Evolutionary conservation across 2,113 vertebrate species (phyloP).

Genomic region (rabbit (Oryctolagus cuniculus)): mOryCun1.1 NC_091434.1:152876001-152876500

Average conservation of each 20-base stretch:
- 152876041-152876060: constrained; percentile 8
- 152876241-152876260: not conserved
- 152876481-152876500: not conserved
- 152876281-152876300: not conserved
- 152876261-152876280: not conserved
- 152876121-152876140: not conserved
- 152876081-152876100: not conserved
- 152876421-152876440: not conserved
- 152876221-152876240: not conserved
- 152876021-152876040: not conserved
- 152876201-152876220: not conserved
- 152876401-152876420: not conserved
- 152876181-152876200: not conserved
- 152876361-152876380: not conserved
- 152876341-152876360: not conserved
- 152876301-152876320: not conserved
- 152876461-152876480: not conserved
- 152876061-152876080: constrained; percentile 2
- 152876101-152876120: constrained; percentile 18
- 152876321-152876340: not conserved
- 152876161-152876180: not conserved
- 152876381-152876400: not conserved
- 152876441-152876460: not conserved
- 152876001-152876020: not conserved
- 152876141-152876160: not conserved